A percentile compares a stretch with the other conserved stretches of the same genome.
Conservation (phyloP, 2,888 invertebrate genomes). For the Chironomus riparius region DNA sequence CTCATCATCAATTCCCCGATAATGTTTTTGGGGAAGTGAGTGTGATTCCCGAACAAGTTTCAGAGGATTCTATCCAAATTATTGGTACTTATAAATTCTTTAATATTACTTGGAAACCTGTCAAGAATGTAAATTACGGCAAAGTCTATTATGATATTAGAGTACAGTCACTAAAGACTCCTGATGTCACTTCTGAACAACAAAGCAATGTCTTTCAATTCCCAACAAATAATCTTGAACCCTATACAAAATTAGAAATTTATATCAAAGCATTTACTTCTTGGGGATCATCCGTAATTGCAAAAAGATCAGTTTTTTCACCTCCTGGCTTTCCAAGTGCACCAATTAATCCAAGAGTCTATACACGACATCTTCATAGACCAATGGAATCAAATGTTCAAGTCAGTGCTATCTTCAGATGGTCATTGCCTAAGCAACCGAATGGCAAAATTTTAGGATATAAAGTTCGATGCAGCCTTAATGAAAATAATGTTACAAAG, state of each 20-base stretch:
- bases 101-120: conserved; percentile 73
- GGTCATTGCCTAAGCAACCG: conserved; percentile 64
- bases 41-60: conserved; percentile 67
- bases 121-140: conserved; percentile 66
- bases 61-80: conserved; percentile 56
- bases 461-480: conserved; percentile 41
- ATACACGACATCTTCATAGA: conserved; percentile 50
- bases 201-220: conserved; percentile 48
- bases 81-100: conserved; percentile 71
- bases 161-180: conserved; percentile 37
- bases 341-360: conserved; percentile 64
- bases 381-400: conserved; percentile 34
- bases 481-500: not conserved
- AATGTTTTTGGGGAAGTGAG: conserved; percentile 41
- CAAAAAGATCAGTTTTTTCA: conserved; percentile 53
- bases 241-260: conserved; percentile 63
- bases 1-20: conserved; percentile 43
- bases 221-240: conserved; percentile 45
- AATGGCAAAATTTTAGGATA: conserved; percentile 72
- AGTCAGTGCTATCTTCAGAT: conserved; percentile 61
- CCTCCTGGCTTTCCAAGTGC: conserved; percentile 55
- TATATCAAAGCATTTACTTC: conserved; percentile 72
- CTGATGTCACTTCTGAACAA: conserved; percentile 34
- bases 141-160: conserved; percentile 74
- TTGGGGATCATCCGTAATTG: conserved; percentile 68